Conservation (phyloP, 2,113 vertebrate species). For the Platysteira castanea region DNA sequence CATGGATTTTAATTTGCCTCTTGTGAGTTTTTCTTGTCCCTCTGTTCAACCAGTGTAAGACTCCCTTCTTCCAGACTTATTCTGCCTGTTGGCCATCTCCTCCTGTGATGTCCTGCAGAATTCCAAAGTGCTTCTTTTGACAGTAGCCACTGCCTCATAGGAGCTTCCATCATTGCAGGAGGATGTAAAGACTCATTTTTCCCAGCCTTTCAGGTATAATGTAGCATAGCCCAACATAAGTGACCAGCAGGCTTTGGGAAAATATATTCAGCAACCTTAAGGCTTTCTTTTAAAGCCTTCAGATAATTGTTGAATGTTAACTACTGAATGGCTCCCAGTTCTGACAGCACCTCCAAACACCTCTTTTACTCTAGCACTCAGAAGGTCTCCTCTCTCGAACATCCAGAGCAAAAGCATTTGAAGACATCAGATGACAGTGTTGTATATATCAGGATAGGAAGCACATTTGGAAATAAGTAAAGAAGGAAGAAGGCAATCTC, state of each 20-base stretch:
- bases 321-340: background rate
- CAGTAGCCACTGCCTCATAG: fast-evolving
- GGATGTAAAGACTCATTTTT: background rate
- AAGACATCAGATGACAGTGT: background rate
- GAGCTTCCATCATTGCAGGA: background rate
- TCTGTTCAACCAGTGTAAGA: background rate
- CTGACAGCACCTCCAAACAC: background rate
- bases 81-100: background rate
- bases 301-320: background rate
- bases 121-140: fast-evolving
- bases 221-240: background rate
- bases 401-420: background rate
- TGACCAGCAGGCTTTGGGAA: background rate
- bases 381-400: background rate
- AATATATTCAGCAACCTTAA: background rate
- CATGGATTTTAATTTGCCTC: background rate
- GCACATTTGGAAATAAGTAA: background rate
- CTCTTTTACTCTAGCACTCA: background rate
- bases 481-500: background rate
- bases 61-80: background rate
- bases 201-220: background rate
- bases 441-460: background rate
- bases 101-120: background rate
- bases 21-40: background rate
- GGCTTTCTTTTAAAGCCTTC: background rate